Conservation (phyloP, 2,888 invertebrate species). For the Anorthoa munda region DNA sequence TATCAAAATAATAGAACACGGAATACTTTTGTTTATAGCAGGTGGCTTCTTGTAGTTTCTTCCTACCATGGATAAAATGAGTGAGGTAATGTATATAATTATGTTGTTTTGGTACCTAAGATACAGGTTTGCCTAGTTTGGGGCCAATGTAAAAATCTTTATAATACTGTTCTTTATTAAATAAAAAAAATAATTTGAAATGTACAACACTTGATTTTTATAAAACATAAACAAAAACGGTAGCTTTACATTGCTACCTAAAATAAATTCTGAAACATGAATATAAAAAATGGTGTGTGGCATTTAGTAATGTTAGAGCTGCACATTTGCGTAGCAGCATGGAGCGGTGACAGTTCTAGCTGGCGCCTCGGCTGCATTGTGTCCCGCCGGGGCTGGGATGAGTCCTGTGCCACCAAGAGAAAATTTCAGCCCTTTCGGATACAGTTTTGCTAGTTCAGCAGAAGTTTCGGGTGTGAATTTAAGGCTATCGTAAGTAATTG, state of each 20-base stretch:
- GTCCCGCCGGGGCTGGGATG: not conserved
- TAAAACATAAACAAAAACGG: constrained; percentile 22
- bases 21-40: not conserved
- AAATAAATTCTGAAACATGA: constrained; percentile 4
- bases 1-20: constrained; percentile 30
- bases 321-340: too few relatives aligned
- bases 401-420: constrained; percentile 71
- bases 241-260: constrained; percentile 26
- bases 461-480: not conserved
- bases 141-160: too few relatives aligned
- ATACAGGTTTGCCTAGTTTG: too few relatives aligned
- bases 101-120: too few relatives aligned
- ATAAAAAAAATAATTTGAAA: too few relatives aligned
- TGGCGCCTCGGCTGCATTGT: constrained; percentile 38
- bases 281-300: not conserved
- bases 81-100: too few relatives aligned
- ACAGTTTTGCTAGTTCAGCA: constrained; percentile 20
- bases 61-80: too few relatives aligned
- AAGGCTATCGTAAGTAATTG: constrained; percentile 5
- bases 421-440: constrained; percentile 68
- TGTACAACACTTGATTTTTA: constrained; percentile 22
- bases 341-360: constrained; percentile 29
- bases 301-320: not conserved
- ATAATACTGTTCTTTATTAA: too few relatives aligned
- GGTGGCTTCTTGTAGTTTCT: too few relatives aligned